Evolutionary conservation across 2,797 vertebrate genomes (phyloP).

Genomic region (Pseudocheirus occidentalis): DNA sequence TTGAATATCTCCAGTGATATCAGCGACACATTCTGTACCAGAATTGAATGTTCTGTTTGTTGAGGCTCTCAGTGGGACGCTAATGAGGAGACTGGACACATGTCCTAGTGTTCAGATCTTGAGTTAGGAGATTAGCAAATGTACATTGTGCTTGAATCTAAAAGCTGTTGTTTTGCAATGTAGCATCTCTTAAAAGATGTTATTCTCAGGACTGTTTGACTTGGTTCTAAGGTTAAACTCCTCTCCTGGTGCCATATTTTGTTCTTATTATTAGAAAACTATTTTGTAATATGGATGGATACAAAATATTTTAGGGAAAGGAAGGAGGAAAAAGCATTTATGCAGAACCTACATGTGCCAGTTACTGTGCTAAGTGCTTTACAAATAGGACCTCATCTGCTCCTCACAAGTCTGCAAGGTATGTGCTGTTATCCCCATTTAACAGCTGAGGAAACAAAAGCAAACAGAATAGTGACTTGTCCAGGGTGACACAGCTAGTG

Average conservation of each 20-base stretch:
- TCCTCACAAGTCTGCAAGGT: neutral
- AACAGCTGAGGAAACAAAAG: neutral
- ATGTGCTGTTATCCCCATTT: neutral
- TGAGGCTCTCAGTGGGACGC: constrained; percentile 1
- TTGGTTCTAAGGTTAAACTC: neutral
- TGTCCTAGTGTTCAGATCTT: constrained; percentile 43
- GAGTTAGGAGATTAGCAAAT: constrained; percentile 64
- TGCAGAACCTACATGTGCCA: neutral
- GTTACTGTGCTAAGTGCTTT: neutral
- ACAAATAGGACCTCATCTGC: neutral
- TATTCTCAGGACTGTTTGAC: constrained; percentile 10
- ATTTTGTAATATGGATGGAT: neutral
- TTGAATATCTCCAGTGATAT: constrained; percentile 55
- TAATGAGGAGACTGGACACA: constrained; percentile 58
- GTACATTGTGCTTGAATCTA: neutral
- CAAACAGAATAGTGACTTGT: neutral
- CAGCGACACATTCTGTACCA: constrained; percentile 56
- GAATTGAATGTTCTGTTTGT: constrained; percentile 56
- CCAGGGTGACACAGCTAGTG: neutral
- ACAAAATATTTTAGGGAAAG: neutral
- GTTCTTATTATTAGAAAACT: neutral
- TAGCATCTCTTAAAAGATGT: constrained; percentile 42
- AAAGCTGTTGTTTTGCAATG: neutral
- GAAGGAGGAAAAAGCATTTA: neutral
- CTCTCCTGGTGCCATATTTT: constrained; percentile 22